Evolutionary conservation across 2,888 invertebrate genomes (phyloP), one percentile per base, ranked within the genome.

Genomic region (Catocala nupta): DNA sequence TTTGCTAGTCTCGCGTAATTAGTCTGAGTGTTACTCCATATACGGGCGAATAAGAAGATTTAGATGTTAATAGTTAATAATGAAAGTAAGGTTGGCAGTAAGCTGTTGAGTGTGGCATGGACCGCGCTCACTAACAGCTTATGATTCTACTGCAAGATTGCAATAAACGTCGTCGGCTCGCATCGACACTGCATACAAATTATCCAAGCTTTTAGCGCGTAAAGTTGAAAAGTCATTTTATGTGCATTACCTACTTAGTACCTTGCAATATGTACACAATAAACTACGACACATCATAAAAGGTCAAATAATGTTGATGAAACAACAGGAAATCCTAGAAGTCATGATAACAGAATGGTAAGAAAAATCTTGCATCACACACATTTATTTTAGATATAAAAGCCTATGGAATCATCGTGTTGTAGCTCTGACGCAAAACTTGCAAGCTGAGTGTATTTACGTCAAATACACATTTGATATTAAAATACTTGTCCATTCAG

Each of bases 121-220:
- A 59, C 62, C 54, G 61, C 64, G 12, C 13, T 65, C 65, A 77
- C 81, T 77, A 80, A 81, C 76, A 83, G 83, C 83, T 85, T 84
- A 87, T 87, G 81, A 85, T 73, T 62, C 75, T 71, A 72, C 79
- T 56, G 73, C 73, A 71, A 74, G 82, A 80, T 80, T 73, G 83
- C 83, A 86, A 86, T 90, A 86, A 88, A 88, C 78, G 85, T 87
- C 82, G 71, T 87, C 82, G 71, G 63, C 68, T 78, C 68, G 81
- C 83, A 85, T 87, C 84, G 78, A 82, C 82, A 80, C 73, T 69
- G 90, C 87, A 89, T 90, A 90, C 89, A 88, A 91, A 90, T 91
- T 83, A 85, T 67, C 68, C 73, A 76, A 83, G 80, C 80, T 81
- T 77, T 81, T 80, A 83, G 71, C 75, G 73, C 67, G 73, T 73